Percentiles rank a stretch among this genome's conserved stretches.
Conservation (phyloP, 2,113 vertebrate species). For the Callipepla californica region DNA sequence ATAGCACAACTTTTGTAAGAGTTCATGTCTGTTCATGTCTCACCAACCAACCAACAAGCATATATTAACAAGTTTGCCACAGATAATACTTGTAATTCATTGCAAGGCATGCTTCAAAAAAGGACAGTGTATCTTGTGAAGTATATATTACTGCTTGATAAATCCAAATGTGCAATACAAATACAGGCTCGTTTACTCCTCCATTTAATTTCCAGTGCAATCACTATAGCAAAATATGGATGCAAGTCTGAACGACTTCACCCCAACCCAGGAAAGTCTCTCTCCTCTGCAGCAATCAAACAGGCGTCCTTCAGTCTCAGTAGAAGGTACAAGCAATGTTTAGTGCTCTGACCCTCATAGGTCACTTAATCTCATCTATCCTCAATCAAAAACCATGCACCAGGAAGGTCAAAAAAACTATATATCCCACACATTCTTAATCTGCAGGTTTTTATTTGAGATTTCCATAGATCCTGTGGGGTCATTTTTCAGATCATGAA, state of each 20-base stretch:
- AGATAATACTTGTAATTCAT: slow-evolving; percentile 3
- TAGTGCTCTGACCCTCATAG: slow-evolving; percentile 2
- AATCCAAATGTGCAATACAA: not conserved
- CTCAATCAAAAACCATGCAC: not conserved
- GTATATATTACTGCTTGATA: not conserved
- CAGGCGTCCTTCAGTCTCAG: not conserved
- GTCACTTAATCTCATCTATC: not conserved
- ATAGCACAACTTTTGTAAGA: not conserved
- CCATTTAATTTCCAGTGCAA: not conserved
- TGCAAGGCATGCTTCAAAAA: not conserved
- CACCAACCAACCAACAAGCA: not conserved
- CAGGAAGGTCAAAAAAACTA: not conserved
- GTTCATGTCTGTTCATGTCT: slow-evolving; percentile 17
- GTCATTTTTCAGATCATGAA: slow-evolving; percentile 4
- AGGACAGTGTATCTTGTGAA: not conserved
- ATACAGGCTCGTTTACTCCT: not conserved
- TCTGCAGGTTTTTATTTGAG: not conserved
- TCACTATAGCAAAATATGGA: fast-evolving
- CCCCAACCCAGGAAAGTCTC: not conserved
- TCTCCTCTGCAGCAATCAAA: not conserved
- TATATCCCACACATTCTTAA: not conserved
- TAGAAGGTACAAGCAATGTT: not conserved
- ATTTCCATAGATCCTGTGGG: not conserved
- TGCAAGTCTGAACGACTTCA: not conserved
- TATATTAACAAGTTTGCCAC: not conserved